phyloP scores from a whole-genome alignment of 1,140 invertebrate species.

The Euura saliciscinereae region DNA sequence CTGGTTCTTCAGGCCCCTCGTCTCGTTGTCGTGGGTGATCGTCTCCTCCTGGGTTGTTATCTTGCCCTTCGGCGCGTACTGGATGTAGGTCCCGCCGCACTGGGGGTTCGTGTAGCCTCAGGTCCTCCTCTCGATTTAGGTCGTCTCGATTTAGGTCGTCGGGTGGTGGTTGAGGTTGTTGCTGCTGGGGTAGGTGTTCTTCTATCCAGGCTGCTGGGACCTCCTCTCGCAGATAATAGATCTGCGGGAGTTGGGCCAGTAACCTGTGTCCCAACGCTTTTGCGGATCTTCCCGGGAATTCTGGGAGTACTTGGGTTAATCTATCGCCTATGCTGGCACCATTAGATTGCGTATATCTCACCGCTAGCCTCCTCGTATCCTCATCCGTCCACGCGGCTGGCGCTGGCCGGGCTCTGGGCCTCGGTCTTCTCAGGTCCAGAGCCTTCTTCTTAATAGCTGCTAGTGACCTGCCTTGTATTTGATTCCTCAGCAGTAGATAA shows the following conservation, averaged over 20 bases:
- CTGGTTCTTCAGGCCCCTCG: too few species aligned
- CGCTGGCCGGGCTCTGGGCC: neutral
- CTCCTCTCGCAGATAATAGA: neutral
- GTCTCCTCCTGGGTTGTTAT: too few species aligned
- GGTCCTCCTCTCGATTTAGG: too few species aligned
- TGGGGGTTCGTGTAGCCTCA: too few species aligned
- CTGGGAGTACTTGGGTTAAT: neutral
- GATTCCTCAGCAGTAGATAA: too few species aligned
- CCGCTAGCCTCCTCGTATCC: neutral
- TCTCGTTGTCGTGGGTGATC: too few species aligned
- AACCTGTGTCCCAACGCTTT: neutral
- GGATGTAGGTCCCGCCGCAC: too few species aligned
- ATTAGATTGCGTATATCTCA: neutral
- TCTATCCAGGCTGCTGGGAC: neutral
- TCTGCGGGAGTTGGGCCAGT: neutral
- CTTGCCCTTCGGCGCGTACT: too few species aligned
- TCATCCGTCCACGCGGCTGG: neutral
- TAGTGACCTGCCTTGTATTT: neutral
- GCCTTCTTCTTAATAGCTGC: slow-evolving; percentile 8
- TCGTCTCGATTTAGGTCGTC: too few species aligned
- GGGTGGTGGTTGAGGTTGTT: neutral
- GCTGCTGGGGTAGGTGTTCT: neutral
- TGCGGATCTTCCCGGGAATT: neutral
- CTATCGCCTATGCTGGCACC: neutral
- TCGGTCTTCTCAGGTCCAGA: neutral